A percentile compares a stretch with the other conserved stretches of the same genome.
Evolutionary conservation across 2,888 invertebrate species (phyloP).

Genomic region (Nemurella pictetii): DNA sequence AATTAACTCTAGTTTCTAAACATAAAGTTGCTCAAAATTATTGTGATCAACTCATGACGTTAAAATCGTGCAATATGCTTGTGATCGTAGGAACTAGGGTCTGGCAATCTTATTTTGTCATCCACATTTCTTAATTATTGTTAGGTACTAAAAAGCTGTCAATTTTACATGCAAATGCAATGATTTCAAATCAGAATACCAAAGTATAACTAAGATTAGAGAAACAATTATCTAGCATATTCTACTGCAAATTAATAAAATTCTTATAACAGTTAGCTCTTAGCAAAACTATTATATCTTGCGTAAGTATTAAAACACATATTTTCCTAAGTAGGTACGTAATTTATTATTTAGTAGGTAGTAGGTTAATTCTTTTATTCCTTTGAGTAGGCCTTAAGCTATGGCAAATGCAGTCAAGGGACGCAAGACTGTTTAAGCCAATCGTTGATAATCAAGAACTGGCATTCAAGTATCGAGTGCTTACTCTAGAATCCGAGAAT

Average conservation of each 20-base stretch:
- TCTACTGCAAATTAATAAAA: background rate
- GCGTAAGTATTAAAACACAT: background rate
- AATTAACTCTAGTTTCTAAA: background rate
- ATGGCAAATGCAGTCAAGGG: background rate
- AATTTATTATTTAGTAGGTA: too few species aligned
- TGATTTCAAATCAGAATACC: background rate
- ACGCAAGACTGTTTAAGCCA: background rate
- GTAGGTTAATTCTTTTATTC: background rate
- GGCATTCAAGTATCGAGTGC: background rate
- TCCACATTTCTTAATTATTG: background rate
- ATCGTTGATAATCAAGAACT: background rate
- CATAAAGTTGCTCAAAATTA: background rate
- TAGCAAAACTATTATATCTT: background rate
- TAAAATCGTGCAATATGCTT: background rate
- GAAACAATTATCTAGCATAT: background rate
- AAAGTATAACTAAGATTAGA: background rate
- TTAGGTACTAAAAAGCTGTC: background rate
- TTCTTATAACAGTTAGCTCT: background rate
- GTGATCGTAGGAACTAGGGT: background rate
- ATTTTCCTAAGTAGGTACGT: background rate
- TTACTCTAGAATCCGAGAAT: background rate
- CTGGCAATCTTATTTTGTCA: background rate
- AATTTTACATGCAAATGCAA: background rate
- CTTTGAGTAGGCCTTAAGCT: background rate
- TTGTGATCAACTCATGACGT: background rate